phyloP scores from a whole-genome alignment of 2,113 vertebrate species.

The Mus musculus region GRCm39 chr2:164310501-164311000 shows the following conservation, averaged over 20 bases:
- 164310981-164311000: neutral
- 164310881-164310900: constrained; percentile 85
- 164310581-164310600: neutral
- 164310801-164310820: neutral
- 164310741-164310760: neutral
- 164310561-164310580: neutral
- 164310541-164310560: neutral
- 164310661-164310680: neutral
- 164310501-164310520: neutral
- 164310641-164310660: neutral
- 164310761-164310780: neutral
- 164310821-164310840: constrained; percentile 72
- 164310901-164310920: constrained; percentile 74
- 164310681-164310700: neutral
- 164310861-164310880: constrained; percentile 84
- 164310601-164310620: neutral
- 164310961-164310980: neutral
- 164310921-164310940: neutral
- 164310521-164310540: neutral
- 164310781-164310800: neutral
- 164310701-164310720: constrained; percentile 15
- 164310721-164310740: neutral
- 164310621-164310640: neutral
- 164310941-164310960: neutral
- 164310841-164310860: constrained; percentile 84